Conservation (phyloP, 1,140 invertebrate species). For the Matsumurasca onukii region DNA sequence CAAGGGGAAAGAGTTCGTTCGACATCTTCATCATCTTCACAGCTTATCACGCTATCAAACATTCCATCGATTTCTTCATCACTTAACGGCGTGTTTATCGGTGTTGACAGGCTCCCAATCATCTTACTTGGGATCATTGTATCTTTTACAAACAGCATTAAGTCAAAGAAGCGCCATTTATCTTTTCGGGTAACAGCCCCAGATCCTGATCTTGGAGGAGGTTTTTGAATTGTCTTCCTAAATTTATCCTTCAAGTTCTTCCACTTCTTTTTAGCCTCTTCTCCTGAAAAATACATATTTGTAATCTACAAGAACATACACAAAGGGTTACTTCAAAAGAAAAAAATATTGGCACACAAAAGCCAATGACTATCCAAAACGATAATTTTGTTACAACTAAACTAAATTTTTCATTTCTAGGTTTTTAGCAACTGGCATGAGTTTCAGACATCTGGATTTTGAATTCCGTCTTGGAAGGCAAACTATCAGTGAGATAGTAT, state of each 20-base stretch:
- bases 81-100: not conserved
- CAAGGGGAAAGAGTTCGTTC: not conserved
- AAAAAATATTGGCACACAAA: too few relatives aligned
- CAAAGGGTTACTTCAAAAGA: too few relatives aligned
- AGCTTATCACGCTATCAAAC: not conserved
- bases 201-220: slow-evolving; percentile 15
- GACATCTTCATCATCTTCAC: not conserved
- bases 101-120: not conserved
- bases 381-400: too few relatives aligned
- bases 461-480: slow-evolving; percentile 36
- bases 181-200: not conserved
- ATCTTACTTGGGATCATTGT: not conserved
- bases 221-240: not conserved
- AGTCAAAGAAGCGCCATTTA: slow-evolving; percentile 1
- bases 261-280: not conserved
- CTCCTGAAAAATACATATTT: not conserved
- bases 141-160: not conserved
- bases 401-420: slow-evolving; percentile 12
- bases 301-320: too few relatives aligned
- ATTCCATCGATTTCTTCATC: not conserved
- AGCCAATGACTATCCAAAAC: too few relatives aligned
- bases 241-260: slow-evolving; percentile 13
- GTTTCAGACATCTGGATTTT: slow-evolving; percentile 24
- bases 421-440: slow-evolving; percentile 7
- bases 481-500: slow-evolving; percentile 36